A percentile compares a stretch with the other conserved stretches of the same genome.
phyloP scores from a whole-genome alignment of 1,140 invertebrate species.

The Aphidius ervi region DNA sequence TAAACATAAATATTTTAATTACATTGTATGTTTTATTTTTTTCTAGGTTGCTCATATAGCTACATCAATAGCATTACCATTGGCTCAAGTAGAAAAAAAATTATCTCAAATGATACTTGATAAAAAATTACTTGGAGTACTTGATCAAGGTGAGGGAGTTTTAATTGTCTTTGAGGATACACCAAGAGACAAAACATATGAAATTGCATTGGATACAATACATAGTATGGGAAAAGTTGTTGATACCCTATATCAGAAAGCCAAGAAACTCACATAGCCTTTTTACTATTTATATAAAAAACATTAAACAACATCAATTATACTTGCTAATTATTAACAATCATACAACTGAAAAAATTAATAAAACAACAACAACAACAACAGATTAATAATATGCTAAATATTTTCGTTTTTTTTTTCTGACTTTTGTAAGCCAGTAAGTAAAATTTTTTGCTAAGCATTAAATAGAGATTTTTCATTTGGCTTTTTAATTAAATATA shows the following conservation, averaged over 20 bases:
- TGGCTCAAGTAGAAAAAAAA: conserved; percentile 95
- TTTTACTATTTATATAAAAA: conserved; percentile 42
- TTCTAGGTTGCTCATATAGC: conserved; percentile 74
- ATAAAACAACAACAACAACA: too few species aligned
- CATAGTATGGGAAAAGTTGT: conserved; percentile 99
- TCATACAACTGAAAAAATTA: too few species aligned
- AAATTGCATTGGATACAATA: conserved; percentile 94
- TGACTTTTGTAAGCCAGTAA: too few species aligned
- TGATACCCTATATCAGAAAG: conserved; percentile 96
- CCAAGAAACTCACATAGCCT: conserved; percentile 92
- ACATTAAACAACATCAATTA: conserved; percentile 16
- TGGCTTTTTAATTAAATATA: too few species aligned
- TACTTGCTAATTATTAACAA: too few species aligned
- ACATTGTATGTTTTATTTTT: neutral
- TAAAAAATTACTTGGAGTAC: conserved; percentile 93
- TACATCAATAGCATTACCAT: conserved; percentile 80
- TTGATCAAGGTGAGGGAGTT: conserved; percentile 97
- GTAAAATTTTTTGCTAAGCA: too few species aligned
- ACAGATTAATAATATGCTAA: too few species aligned
- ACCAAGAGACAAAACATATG: conserved; percentile 93
- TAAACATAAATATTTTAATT: too few species aligned
- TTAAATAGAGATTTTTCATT: too few species aligned
- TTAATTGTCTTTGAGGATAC: conserved; percentile 96
- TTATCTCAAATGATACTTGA: conserved; percentile 99
- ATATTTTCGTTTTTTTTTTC: too few species aligned